phyloP scores from a whole-genome alignment of 2,113 vertebrate genomes.

The Mobula birostris region DNA sequence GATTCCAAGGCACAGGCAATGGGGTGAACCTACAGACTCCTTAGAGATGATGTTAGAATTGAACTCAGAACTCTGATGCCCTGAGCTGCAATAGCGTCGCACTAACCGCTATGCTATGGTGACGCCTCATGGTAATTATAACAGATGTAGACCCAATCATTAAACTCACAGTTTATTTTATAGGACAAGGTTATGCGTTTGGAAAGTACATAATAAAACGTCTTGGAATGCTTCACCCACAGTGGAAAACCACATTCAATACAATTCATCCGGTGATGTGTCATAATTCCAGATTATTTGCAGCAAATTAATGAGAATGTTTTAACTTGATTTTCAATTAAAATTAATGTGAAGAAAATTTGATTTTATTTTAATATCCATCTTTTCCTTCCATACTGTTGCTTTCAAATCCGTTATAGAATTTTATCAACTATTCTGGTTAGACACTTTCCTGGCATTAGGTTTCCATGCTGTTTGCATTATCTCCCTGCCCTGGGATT shows the following conservation, averaged over 20 bases:
- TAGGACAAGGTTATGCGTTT: not conserved
- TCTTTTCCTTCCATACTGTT: not conserved
- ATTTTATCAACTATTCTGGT: not conserved
- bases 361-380: not conserved
- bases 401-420: not conserved
- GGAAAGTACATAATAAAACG: not conserved
- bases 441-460: not conserved
- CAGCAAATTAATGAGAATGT: constrained; percentile 3
- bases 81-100: too few species aligned
- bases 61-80: too few species aligned
- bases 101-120: too few species aligned
- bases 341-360: not conserved
- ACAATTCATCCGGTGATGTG: not conserved
- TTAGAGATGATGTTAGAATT: too few species aligned
- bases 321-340: not conserved
- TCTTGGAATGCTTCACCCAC: not conserved
- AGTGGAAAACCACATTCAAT: not conserved
- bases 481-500: not conserved
- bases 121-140: not conserved
- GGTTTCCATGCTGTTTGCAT: not conserved
- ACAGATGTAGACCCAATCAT: not conserved
- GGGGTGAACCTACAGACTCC: too few species aligned
- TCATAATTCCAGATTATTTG: not conserved
- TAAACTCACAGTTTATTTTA: not conserved
- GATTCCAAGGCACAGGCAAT: too few species aligned